These are phyloP conservation scores for Cinara cedri DNA, from an alignment of 2,888 invertebrate genomes.

Conservation along the genomic window DNA sequence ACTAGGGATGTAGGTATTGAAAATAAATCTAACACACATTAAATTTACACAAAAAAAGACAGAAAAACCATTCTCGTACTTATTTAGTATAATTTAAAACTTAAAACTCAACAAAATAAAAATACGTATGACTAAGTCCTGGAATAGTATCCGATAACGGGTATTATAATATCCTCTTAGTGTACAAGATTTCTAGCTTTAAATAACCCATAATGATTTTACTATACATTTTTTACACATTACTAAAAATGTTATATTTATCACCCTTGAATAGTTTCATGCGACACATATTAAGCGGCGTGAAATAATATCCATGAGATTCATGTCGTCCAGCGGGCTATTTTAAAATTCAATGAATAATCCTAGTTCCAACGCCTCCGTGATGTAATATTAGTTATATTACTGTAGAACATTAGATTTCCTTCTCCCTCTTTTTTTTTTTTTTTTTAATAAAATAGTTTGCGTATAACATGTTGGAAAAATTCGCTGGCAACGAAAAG, in stretches of 20 bases:
- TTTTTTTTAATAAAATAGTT: not conserved
- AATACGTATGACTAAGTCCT: constrained; percentile 2
- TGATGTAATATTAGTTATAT: constrained; percentile 19
- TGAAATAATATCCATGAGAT: constrained; percentile 40
- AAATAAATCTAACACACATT: not conserved
- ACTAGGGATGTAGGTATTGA: not conserved
- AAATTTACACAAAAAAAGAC: no score
- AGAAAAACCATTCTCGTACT: no score
- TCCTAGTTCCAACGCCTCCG: constrained; percentile 35
- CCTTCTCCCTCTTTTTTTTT: not conserved
- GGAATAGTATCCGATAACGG: not conserved
- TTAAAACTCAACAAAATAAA: constrained; percentile 4
- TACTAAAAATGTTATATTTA: constrained; percentile 20
- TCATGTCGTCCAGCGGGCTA: constrained; percentile 25
- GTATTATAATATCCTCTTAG: not conserved
- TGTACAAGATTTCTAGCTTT: not conserved
- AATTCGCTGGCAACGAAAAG: constrained; percentile 47
- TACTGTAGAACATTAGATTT: constrained; percentile 24
- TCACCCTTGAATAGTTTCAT: constrained; percentile 24
- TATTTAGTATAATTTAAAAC: no score
- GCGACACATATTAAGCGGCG: constrained; percentile 21
- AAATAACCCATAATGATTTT: not conserved
- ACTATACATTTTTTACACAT: not conserved
- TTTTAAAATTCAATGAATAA: constrained; percentile 55
- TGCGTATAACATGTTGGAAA: constrained; percentile 16